Percentiles rank a stretch among this genome's conserved stretches.
Conservation (phyloP, 1,140 invertebrate species). For the Metopolophium dirhodum region DNA sequence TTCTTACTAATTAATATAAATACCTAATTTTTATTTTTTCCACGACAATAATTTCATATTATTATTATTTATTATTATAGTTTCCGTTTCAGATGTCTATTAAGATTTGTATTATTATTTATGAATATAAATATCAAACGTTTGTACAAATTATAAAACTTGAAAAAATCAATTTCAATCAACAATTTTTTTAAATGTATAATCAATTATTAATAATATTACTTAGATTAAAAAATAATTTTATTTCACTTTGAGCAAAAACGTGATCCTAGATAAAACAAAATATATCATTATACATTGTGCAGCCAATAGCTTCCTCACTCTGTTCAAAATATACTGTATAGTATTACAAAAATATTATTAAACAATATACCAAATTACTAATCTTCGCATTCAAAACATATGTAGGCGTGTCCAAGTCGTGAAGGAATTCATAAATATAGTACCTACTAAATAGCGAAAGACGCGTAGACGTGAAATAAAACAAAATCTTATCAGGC, state of each 20-base stretch:
- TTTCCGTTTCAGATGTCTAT: not conserved
- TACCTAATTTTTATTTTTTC: not conserved
- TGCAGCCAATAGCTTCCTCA: not conserved
- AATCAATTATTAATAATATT: not conserved
- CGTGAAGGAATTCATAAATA: slow-evolving; percentile 7
- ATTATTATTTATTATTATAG: not conserved
- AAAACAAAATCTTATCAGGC: not conserved
- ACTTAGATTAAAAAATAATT: not conserved
- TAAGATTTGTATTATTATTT: not conserved
- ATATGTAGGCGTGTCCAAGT: not conserved
- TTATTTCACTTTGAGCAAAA: not conserved
- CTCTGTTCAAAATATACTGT: not conserved
- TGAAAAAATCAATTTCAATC: not conserved
- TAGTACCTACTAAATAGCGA: not conserved
- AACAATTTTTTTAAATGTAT: not conserved
- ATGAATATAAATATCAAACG: not conserved
- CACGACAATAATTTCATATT: not conserved
- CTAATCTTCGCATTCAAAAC: not conserved
- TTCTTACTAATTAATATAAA: too few relatives aligned
- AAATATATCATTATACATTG: not conserved
- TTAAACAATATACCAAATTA: slow-evolving; percentile 3
- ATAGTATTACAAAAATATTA: not conserved
- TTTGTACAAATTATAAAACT: not conserved
- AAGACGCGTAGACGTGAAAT: not conserved
- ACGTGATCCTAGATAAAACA: not conserved